Conservation (phyloP, 2,113 vertebrate species). For the Pristiophorus japonicus region DNA sequence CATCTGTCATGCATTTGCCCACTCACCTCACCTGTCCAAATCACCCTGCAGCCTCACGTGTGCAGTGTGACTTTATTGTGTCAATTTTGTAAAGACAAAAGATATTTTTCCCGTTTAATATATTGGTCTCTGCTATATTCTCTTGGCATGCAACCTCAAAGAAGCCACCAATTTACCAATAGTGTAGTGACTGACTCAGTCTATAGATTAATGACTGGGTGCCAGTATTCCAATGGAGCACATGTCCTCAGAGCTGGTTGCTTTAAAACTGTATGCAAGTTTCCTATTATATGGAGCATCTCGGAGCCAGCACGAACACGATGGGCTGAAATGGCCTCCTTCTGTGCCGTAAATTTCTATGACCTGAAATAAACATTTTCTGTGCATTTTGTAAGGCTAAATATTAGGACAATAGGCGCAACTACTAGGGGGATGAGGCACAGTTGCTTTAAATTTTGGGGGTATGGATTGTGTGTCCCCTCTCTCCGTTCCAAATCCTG, state of each 20-base stretch:
- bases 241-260: background rate
- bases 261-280: background rate
- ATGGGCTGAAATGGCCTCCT: too few relatives aligned
- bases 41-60: too few relatives aligned
- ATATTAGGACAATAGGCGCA: background rate
- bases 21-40: too few relatives aligned
- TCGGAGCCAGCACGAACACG: too few relatives aligned
- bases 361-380: background rate
- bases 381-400: background rate
- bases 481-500: background rate
- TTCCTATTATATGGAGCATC: background rate
- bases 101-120: background rate
- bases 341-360: too few relatives aligned
- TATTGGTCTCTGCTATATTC: background rate
- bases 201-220: background rate
- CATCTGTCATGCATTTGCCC: too few relatives aligned
- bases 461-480: background rate
- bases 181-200: background rate
- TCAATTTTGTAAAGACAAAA: conserved; percentile 16
- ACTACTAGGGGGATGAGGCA: background rate
- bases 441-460: background rate
- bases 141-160: background rate
- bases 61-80: background rate
- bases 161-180: background rate
- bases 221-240: background rate